Conservation (phyloP, 2,888 invertebrate genomes). For the Teleogryllus oceanicus region DNA sequence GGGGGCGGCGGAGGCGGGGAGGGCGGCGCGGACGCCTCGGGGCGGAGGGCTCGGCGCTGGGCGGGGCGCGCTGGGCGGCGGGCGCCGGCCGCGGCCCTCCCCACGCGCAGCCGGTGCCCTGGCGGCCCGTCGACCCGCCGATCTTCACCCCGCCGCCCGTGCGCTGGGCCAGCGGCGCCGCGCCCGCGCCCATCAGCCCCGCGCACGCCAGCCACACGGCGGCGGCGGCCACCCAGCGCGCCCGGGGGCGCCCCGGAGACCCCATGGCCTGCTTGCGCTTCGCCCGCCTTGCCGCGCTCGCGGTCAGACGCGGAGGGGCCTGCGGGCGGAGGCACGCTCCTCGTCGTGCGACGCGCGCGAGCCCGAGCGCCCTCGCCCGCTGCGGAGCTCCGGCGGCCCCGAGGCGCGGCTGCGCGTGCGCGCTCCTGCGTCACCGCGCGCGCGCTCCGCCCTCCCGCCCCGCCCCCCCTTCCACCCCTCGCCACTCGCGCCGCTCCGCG, state of each 20-base stretch:
- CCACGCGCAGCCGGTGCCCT: slow-evolving; percentile 3
- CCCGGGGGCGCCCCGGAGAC: background rate
- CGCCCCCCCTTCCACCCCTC: too few species aligned
- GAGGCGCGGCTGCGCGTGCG: background rate
- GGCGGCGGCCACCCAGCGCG: background rate
- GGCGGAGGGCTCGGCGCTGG: background rate
- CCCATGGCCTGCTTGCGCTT: too few species aligned
- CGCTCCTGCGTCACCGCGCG: background rate
- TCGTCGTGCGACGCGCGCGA: background rate
- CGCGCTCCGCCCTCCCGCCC: too few species aligned
- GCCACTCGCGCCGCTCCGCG: too few species aligned
- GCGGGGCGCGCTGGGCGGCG: background rate
- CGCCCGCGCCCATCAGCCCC: background rate
- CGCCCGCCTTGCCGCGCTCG: background rate
- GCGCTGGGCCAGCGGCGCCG: background rate
- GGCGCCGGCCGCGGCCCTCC: background rate
- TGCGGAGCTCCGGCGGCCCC: background rate
- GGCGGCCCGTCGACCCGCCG: background rate
- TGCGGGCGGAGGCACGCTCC: background rate
- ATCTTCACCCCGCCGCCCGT: slow-evolving; percentile 8
- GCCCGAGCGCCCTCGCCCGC: background rate
- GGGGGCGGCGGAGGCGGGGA: background rate
- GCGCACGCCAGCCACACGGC: background rate
- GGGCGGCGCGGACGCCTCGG: background rate
- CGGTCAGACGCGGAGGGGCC: background rate